phyloP scores from a whole-genome alignment of 2,888 invertebrate species.

The Epinotia brunnichana region DNA sequence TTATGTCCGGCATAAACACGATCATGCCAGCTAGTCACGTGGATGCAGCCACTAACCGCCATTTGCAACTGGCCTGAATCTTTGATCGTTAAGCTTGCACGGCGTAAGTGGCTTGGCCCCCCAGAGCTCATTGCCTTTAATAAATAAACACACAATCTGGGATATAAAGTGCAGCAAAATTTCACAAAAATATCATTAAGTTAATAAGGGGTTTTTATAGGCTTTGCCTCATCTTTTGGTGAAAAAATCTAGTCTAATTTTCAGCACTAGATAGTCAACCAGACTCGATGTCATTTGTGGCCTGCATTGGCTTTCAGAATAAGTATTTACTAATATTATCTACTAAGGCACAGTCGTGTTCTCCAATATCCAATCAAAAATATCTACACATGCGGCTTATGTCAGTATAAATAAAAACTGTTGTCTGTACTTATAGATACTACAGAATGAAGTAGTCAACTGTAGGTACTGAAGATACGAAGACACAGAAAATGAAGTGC shows the following conservation, averaged over 20 bases:
- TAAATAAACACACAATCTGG: constrained; percentile 8
- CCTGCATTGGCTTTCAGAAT: no score
- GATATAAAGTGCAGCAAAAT: not conserved
- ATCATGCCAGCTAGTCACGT: not conserved
- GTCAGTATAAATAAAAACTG: no score
- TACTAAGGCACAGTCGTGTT: no score
- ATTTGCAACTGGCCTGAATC: constrained; percentile 27
- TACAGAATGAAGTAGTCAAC: no score
- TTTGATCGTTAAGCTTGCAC: constrained; percentile 11
- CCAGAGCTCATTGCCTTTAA: not conserved
- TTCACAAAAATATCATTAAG: not conserved
- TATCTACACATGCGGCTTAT: no score
- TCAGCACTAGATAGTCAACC: no score
- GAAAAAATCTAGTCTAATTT: not conserved
- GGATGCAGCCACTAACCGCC: not conserved
- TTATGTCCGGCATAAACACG: not conserved
- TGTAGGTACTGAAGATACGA: no score
- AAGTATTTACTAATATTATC: no score
- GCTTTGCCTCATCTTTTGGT: not conserved
- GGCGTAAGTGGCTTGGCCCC: not conserved
- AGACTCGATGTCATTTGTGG: no score
- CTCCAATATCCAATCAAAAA: no score
- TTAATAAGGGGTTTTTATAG: not conserved
- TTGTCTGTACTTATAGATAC: no score
- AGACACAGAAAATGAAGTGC: no score